Evolutionary conservation across 2,797 vertebrate species (phyloP), one percentile per base, ranked within the genome.

Genomic region (Helarctos malayanus): DNA sequence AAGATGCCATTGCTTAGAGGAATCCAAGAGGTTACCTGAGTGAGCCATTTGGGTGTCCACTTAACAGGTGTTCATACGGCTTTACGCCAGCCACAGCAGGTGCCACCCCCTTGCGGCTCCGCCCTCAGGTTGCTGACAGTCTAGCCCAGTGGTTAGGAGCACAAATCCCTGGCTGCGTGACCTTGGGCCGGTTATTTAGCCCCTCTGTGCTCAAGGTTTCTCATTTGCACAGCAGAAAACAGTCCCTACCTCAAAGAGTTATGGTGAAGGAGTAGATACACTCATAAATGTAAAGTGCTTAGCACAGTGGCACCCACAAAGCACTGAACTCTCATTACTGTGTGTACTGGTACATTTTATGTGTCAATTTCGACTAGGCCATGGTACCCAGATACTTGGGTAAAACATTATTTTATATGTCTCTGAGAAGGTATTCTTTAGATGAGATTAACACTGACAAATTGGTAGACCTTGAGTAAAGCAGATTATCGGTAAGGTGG

Each of bases 381-480:
- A 68, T 0, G 4, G 9, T 27, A n/a, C 9, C 11, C 82, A 78
- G 59, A 41, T 76, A 80, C 9, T 76, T 75, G 35, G 35, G 69
- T 68, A 73, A 16, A 91, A 81, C 23, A 10, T 57, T 85, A 7
- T 88, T 76, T 69, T 76, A 54, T 38, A 65, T 61, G 49, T 78
- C 82, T 83, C 19, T 13, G 18, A 69, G 78, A 88, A 94, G 68
- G 32, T 83, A 19, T 82, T 68, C 76, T 75, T 73, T 18, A 68
- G 41, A 41, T 80, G 19, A 25, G 57, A 59, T 94, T 61, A 63
- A 65, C 27, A 45, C 63, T 96, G 63, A 68, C n/a, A 61, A 35
- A 71, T 57, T 10, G 45, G 14, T 23, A 52, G 82, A 83, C 27
- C 13, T 54, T 35, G 3, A 86, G 52, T 45, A 82, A 87, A 90